These are phyloP conservation scores for Phrynocephalus vlangalii DNA, from an alignment of 2,797 vertebrate genomes.

Conservation along the genomic window DNA sequence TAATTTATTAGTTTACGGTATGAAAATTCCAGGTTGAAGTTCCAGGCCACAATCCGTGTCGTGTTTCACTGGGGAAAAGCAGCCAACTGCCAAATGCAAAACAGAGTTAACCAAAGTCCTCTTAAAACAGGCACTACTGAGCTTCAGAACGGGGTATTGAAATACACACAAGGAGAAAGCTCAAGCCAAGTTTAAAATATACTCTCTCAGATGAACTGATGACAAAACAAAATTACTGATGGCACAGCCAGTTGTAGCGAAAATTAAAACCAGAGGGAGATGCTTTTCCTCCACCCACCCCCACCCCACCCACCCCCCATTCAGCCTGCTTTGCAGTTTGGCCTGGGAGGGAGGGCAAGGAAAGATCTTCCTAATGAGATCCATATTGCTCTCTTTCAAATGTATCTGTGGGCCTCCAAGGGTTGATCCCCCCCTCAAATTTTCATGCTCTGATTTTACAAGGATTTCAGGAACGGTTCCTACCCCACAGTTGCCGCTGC, in stretches of 20 bases:
- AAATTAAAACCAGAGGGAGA: not conserved
- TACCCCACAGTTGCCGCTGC: not conserved
- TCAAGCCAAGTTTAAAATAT: not conserved
- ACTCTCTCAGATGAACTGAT: constrained; percentile 18
- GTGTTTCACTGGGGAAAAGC: constrained; percentile 38
- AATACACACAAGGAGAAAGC: not conserved
- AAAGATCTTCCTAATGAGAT: constrained; percentile 38
- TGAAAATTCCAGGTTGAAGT: constrained; percentile 13
- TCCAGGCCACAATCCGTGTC: constrained; percentile 45
- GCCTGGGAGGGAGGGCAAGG: not conserved
- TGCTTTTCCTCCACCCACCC: not conserved
- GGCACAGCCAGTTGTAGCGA: constrained; percentile 14
- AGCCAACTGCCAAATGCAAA: constrained; percentile 55
- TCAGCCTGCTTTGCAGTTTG: not conserved
- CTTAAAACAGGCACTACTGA: constrained; percentile 53
- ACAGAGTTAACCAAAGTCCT: constrained; percentile 7
- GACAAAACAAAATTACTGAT: not conserved
- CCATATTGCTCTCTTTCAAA: constrained; percentile 35
- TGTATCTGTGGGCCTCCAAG: constrained; percentile 12
- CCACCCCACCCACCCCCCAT: too few relatives aligned
- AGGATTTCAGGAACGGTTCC: not conserved
- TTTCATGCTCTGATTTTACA: not conserved
- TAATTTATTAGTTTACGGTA: constrained; percentile 29
- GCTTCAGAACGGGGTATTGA: constrained; percentile 49
- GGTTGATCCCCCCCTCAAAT: not conserved